phyloP scores from a whole-genome alignment of 2,888 invertebrate species.

The Agyllia agylla region DNA sequence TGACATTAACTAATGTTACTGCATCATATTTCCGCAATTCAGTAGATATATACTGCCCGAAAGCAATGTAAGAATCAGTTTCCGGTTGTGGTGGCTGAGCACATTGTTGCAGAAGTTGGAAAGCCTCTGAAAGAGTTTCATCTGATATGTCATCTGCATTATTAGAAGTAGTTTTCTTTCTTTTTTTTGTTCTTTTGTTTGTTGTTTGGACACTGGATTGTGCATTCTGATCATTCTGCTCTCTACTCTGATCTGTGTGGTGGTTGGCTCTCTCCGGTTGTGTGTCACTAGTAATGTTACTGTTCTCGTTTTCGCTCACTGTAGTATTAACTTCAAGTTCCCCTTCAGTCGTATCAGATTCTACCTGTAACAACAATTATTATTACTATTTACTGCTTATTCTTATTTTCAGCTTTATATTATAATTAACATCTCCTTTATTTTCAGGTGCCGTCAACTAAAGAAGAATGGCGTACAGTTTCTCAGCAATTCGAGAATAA shows the following conservation, averaged over 20 bases:
- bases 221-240: conserved; percentile 36
- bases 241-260: conserved; percentile 52
- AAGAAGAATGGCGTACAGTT: conserved; percentile 79
- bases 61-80: not conserved
- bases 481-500: conserved; percentile 75
- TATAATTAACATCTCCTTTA: conserved; percentile 37
- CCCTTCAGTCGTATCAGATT: conserved; percentile 61
- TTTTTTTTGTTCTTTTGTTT: conserved; percentile 64
- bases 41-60: conserved; percentile 31
- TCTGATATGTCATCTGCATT: conserved; percentile 75
- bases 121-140: conserved; percentile 77
- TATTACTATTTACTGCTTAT: conserved; percentile 55
- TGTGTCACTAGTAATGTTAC: conserved; percentile 65
- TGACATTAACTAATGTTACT: conserved; percentile 69
- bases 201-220: conserved; percentile 66
- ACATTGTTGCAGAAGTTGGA: conserved; percentile 73
- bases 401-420: conserved; percentile 47
- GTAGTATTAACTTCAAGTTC: conserved; percentile 48
- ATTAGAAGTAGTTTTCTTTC: conserved; percentile 69
- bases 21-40: conserved; percentile 76
- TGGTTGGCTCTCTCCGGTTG: conserved; percentile 57
- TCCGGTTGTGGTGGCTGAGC: conserved; percentile 73
- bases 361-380: conserved; percentile 60
- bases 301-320: conserved; percentile 71
- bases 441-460: conserved; percentile 66